Conservation (phyloP, 2,113 vertebrate genomes). For the Cyprinus carpio region DNA sequence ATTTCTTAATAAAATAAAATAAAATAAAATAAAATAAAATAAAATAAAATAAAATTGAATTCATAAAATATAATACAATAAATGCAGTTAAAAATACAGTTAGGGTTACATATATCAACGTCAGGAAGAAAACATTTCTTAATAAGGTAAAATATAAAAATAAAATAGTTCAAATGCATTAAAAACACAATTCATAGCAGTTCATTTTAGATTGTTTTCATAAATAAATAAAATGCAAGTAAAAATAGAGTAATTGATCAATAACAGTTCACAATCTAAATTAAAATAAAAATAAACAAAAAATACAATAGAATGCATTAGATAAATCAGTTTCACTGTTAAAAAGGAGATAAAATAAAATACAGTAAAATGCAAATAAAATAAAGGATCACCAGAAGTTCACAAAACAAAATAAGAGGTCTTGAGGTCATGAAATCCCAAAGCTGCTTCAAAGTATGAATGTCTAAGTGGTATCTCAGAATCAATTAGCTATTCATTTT, state of each 20-base stretch:
- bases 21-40: neutral
- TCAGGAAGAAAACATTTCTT: neutral
- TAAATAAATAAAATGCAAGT: neutral
- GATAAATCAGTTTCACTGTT: too few relatives aligned
- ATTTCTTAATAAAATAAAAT: neutral
- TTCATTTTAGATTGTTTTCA: neutral
- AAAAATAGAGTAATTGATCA: neutral
- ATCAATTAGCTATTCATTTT: conserved; percentile 43
- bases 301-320: neutral
- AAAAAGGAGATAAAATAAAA: neutral
- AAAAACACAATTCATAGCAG: neutral
- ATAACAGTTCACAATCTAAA: neutral
- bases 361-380: neutral
- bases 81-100: neutral
- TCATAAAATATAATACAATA: neutral
- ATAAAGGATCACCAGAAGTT: neutral
- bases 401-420: neutral
- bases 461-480: conserved; percentile 31
- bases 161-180: neutral
- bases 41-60: neutral
- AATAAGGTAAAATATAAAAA: neutral
- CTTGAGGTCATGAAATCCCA: conserved; percentile 13
- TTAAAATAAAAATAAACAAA: neutral
- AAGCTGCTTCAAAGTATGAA: conserved; percentile 25
- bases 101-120: neutral